A percentile compares a stretch with the other conserved stretches of the same genome.
Evolutionary conservation across 23 tunicate species (phyloP).

Genomic region (Halocynthia aurantium): DNA sequence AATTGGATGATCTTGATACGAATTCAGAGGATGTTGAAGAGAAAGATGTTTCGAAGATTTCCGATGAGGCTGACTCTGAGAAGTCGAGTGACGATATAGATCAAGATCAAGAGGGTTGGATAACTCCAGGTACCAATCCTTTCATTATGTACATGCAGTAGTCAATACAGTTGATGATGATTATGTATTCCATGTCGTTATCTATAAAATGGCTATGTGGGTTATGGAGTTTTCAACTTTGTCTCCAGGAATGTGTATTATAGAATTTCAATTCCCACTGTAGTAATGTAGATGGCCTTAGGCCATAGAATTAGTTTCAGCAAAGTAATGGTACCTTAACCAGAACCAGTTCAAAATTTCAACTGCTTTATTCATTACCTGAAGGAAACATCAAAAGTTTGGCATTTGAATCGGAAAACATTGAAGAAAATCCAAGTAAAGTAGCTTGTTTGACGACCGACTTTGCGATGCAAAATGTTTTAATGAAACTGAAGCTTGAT

Average conservation of each 20-base stretch:
- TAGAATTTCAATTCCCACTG: too few relatives aligned
- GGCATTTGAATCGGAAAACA: background rate
- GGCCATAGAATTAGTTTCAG: too few relatives aligned
- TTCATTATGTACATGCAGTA: background rate
- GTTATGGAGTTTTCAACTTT: too few relatives aligned
- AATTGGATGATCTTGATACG: background rate
- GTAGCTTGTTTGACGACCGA: conserved; percentile 94
- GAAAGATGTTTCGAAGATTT: background rate
- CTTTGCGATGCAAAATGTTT: conserved; percentile 99
- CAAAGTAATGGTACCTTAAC: too few relatives aligned
- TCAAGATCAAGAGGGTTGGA: conserved; percentile 35
- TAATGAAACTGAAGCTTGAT: conserved; percentile 75
- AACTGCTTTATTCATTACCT: too few relatives aligned
- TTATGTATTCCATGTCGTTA: too few relatives aligned
- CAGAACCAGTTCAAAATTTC: too few relatives aligned
- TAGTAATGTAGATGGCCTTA: too few relatives aligned
- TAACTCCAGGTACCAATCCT: conserved; percentile 24
- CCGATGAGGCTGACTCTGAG: background rate
- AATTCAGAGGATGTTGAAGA: conserved; percentile 13
- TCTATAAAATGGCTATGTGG: too few relatives aligned
- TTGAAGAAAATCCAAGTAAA: conserved; percentile 14
- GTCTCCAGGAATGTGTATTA: too few relatives aligned
- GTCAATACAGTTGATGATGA: too few relatives aligned
- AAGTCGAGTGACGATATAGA: background rate
- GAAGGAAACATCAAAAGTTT: too few relatives aligned